A percentile compares a stretch with the other conserved stretches of the same genome.
Evolutionary conservation across 1,140 invertebrate species (phyloP).

Genomic region (Neomicropteryx cornuta): DNA sequence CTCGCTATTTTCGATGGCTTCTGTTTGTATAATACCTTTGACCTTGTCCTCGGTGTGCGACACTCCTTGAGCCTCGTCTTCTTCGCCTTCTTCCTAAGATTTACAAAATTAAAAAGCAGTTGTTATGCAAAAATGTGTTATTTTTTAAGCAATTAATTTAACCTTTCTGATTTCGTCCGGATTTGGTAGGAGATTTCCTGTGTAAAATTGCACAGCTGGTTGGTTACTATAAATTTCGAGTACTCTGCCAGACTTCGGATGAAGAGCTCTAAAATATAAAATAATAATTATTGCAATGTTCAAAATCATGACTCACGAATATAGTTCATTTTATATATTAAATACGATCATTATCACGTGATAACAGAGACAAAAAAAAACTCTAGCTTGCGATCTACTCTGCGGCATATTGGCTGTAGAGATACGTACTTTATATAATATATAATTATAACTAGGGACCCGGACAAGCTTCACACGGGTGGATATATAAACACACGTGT

Average conservation of each 20-base stretch:
- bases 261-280: conserved; percentile 41
- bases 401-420: no score
- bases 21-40: conserved; percentile 11
- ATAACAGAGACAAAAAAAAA: no score
- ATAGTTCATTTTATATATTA: no score
- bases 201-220: conserved; percentile 87
- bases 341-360: no score
- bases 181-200: conserved; percentile 63
- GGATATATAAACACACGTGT: no score
- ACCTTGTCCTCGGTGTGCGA: conserved; percentile 19
- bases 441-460: no score
- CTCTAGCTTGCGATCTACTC: no score
- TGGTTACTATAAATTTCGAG: conserved; percentile 76
- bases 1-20: conserved; percentile 21
- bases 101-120: conserved; percentile 8
- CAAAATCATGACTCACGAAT: no score
- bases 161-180: conserved; percentile 33
- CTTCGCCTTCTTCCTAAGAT: conserved; percentile 18
- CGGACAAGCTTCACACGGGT: no score
- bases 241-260: conserved; percentile 56
- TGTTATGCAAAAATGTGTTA: neutral
- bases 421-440: no score
- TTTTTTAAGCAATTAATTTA: neutral
- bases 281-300: conserved; percentile 1
- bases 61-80: conserved; percentile 15